phyloP scores from a whole-genome alignment of 2,797 vertebrate species.

The Bradypus variegatus region DNA sequence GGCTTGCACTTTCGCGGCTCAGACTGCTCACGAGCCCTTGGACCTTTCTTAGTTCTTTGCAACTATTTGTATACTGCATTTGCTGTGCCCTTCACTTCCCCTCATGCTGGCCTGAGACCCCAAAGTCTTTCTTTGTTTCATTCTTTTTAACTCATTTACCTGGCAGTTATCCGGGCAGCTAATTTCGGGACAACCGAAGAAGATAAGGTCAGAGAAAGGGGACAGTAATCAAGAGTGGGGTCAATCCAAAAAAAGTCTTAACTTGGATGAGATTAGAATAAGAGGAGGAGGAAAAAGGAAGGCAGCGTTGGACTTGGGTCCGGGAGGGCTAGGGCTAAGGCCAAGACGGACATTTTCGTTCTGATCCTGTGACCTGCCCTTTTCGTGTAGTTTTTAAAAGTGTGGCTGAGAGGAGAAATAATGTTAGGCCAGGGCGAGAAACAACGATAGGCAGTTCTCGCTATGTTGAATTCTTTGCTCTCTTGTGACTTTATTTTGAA shows the following conservation, averaged over 20 bases:
- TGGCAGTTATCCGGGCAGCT: not conserved
- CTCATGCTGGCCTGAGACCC: not conserved
- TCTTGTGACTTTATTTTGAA: constrained; percentile 25
- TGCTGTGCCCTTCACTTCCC: too few species aligned
- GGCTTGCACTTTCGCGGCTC: not conserved
- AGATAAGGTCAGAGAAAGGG: not conserved
- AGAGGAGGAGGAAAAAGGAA: not conserved
- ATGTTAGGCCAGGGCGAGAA: constrained; percentile 1
- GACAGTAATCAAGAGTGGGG: not conserved
- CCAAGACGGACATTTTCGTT: not conserved
- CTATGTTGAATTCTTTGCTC: not conserved
- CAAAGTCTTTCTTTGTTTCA: not conserved
- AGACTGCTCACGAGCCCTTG: not conserved
- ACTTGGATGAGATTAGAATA: not conserved
- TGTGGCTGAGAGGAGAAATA: not conserved
- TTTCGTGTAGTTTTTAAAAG: not conserved
- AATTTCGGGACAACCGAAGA: not conserved
- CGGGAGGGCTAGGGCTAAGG: not conserved
- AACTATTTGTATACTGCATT: not conserved
- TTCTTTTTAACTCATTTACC: not conserved
- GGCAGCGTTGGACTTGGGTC: not conserved
- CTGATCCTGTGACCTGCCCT: constrained; percentile 20
- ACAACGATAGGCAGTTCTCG: not conserved
- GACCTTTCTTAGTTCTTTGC: not conserved
- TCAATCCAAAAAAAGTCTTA: not conserved